phyloP scores from a whole-genome alignment of 2,797 vertebrate species.

The Xiphorhynchus erythropygius region DNA sequence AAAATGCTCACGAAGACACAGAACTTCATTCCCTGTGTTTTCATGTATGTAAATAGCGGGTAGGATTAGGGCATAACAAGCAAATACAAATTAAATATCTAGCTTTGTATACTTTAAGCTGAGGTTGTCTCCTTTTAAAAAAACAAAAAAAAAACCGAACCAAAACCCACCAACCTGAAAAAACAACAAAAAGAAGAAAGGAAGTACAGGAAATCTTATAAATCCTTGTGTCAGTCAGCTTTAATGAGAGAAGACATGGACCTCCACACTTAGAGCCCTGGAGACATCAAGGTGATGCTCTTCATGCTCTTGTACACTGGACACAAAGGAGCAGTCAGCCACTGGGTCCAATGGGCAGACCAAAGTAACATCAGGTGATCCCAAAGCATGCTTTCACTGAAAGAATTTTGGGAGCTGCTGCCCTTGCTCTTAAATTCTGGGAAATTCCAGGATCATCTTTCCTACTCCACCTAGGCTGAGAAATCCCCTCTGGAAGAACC shows the following conservation, averaged over 20 bases:
- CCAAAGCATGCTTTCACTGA: fast-evolving
- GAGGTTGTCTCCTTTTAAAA: not conserved
- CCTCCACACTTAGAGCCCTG: not conserved
- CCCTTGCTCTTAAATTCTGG: not conserved
- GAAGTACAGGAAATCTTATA: not conserved
- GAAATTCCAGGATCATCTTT: not conserved
- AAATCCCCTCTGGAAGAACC: not conserved
- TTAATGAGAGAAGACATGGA: not conserved
- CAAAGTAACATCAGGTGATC: fast-evolving
- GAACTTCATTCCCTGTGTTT: not conserved
- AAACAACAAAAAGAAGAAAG: not conserved
- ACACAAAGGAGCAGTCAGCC: not conserved
- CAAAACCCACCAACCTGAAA: not conserved
- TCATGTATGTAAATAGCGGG: not conserved
- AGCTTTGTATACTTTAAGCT: not conserved
- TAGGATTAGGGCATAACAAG: not conserved
- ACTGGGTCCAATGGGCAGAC: not conserved
- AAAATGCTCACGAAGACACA: not conserved
- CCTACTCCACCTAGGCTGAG: not conserved
- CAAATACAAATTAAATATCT: not conserved
- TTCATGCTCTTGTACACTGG: not conserved
- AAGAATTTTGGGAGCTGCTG: not conserved
- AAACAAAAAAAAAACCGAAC: not conserved
- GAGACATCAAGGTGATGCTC: not conserved
- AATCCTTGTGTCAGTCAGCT: not conserved